A percentile compares a stretch with the other conserved stretches of the same genome.
phyloP scores from a whole-genome alignment of 2,888 invertebrate species.

The Meteorus cinctellus region DNA sequence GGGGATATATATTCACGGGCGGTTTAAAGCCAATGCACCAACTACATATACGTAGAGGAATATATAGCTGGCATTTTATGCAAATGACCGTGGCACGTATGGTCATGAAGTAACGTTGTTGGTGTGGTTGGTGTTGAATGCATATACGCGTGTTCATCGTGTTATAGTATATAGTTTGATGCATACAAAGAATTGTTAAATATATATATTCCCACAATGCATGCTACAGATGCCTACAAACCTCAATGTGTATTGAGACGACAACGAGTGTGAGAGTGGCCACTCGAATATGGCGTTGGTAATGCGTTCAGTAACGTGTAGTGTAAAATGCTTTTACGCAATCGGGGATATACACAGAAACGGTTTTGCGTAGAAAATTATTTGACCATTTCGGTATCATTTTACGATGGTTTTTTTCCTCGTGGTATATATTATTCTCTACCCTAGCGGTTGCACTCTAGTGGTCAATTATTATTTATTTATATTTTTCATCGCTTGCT shows the following conservation, averaged over 20 bases:
- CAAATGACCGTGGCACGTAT: conserved; percentile 38
- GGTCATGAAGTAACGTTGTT: conserved; percentile 33
- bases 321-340: conserved; percentile 30
- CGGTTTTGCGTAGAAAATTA: conserved; percentile 26
- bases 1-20: background rate
- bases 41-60: background rate
- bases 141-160: conserved; percentile 16
- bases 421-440: background rate
- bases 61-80: conserved; percentile 32
- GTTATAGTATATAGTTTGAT: conserved; percentile 29
- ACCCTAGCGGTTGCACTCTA: background rate
- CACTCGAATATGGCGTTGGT: conserved; percentile 34
- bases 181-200: conserved; percentile 24
- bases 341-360: conserved; percentile 17
- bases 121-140: conserved; percentile 11
- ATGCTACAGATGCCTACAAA: conserved; percentile 37
- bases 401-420: conserved; percentile 4
- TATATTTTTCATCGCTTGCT: conserved; percentile 1
- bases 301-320: background rate
- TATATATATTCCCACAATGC: background rate
- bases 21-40: conserved; percentile 1
- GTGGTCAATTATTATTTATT: conserved; percentile 32
- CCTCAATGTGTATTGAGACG: conserved; percentile 35
- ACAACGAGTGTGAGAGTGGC: conserved; percentile 26
- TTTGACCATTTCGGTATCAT: conserved; percentile 29